Percentiles rank a stretch among this genome's conserved stretches.
Evolutionary conservation across 2,113 vertebrate species (phyloP).

Genomic region (Bambusicola thoracicus): DNA sequence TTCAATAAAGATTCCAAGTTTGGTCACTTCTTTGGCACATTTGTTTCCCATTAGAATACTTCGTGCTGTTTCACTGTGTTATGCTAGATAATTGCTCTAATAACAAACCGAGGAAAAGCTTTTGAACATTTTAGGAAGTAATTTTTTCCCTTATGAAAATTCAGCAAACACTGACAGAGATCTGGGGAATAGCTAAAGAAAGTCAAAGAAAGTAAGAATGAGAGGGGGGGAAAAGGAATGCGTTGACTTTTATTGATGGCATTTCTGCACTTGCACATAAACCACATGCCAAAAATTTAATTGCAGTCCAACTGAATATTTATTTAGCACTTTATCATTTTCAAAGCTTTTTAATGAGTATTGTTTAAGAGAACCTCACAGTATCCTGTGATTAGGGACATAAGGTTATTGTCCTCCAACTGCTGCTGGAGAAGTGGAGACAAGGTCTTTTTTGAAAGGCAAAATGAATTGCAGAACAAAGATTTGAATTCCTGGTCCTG

Average conservation of each 20-base stretch:
- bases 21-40: slow-evolving; percentile 75
- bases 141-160: slow-evolving; percentile 76
- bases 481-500: not conserved
- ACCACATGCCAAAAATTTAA: slow-evolving; percentile 36
- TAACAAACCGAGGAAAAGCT: slow-evolving; percentile 86
- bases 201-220: not conserved
- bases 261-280: slow-evolving; percentile 13
- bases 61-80: slow-evolving; percentile 79
- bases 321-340: slow-evolving; percentile 48
- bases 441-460: not conserved
- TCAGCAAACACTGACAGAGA: slow-evolving; percentile 71
- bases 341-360: slow-evolving; percentile 17
- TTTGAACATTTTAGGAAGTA: slow-evolving; percentile 86
- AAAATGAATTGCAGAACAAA: not conserved
- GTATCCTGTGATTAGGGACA: not conserved
- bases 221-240: not conserved
- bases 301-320: slow-evolving; percentile 38
- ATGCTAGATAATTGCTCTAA: slow-evolving; percentile 88
- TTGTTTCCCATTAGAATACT: slow-evolving; percentile 86
- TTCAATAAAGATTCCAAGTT: slow-evolving; percentile 80
- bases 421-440: not conserved
- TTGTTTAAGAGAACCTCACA: not conserved
- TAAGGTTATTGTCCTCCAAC: not conserved
- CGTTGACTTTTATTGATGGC: not conserved
- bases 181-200: slow-evolving; percentile 30